Base-by-base conservation (phyloP, 2,888 invertebrate genomes). In the Drosophila helvetica region DNA sequence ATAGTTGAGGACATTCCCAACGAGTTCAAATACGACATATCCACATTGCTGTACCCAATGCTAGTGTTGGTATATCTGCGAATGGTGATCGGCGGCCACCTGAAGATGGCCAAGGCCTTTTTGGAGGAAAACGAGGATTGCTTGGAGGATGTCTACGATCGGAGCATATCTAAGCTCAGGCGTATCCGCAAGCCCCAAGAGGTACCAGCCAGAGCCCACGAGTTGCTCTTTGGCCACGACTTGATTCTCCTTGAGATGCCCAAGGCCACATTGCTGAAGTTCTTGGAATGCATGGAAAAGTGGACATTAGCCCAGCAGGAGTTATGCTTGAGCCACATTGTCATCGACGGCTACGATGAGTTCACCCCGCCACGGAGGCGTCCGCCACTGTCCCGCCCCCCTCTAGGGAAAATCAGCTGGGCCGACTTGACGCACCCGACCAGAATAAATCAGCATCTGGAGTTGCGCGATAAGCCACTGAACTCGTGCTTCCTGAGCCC, bases 401-500 rank as follows among this genome's bases (percentile, higher is more conserved):
- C 38, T 0, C 2, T 38, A 0, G 38, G 15, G 38, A 15, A 6
- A 0, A 38, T 38, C 38, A 6, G 15, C 1, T 38, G 38, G 38
- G 38, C 38, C 15, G 7, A 15, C 7, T 7, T 15, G 38, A 38
- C 38, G 15, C 6, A 38, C 38, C 1, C 38, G 6, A 0, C 15
- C 15, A 38, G 63, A 9, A 65, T 75, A 38, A 70, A 75, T 18
- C 66, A 47, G 12, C 51, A 64, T 0, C 63, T 73, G 8, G 45
- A n/a, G 19, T 51, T 64, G 0, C 45, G 68, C 0, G 58, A 25
- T 5, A 7, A 64, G 10, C 74, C 6, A 2, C 6, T 38, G 0
- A 38, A 77, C 10, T 82, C 83, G 7, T 30, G 10, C 2, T 79
- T 68, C 33, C 8, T 79, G 0, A 79, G 79, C 10, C 74, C 67